A percentile compares a stretch with the other conserved stretches of the same genome.
phyloP scores from a whole-genome alignment of 2,113 vertebrate species.

The Alectura lathami region DNA sequence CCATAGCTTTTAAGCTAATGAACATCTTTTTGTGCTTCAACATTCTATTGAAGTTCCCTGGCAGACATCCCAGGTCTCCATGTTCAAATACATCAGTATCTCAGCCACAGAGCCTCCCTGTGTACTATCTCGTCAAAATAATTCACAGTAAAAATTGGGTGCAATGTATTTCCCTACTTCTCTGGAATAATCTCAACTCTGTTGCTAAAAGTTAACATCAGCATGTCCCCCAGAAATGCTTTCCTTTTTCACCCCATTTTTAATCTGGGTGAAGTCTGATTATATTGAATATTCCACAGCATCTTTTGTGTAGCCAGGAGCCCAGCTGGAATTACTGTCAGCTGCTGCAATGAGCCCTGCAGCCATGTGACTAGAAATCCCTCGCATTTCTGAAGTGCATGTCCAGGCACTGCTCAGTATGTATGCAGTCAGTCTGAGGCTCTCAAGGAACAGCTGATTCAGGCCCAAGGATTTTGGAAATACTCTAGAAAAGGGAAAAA shows the following conservation, averaged over 20 bases:
- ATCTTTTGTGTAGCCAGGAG: background rate
- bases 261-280: background rate
- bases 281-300: fast-evolving
- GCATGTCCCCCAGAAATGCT: background rate
- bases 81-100: background rate
- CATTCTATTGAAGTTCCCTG: conserved; percentile 22
- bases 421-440: background rate
- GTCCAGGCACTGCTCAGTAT: background rate
- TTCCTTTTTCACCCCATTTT: background rate
- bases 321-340: background rate
- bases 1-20: conserved; percentile 35
- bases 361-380: background rate
- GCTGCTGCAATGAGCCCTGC: background rate
- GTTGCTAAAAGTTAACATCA: background rate
- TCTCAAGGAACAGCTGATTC: background rate
- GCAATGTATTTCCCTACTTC: background rate
- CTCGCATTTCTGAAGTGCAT: background rate
- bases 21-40: background rate
- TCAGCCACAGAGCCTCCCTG: background rate
- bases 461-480: background rate
- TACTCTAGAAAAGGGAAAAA: background rate
- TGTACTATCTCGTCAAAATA: background rate
- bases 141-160: background rate
- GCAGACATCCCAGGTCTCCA: background rate
- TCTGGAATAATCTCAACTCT: background rate